Evolutionary conservation across 2,888 invertebrate species (phyloP), one percentile per base, ranked within the genome.

Genomic region (Allolobophora icterica): DNA sequence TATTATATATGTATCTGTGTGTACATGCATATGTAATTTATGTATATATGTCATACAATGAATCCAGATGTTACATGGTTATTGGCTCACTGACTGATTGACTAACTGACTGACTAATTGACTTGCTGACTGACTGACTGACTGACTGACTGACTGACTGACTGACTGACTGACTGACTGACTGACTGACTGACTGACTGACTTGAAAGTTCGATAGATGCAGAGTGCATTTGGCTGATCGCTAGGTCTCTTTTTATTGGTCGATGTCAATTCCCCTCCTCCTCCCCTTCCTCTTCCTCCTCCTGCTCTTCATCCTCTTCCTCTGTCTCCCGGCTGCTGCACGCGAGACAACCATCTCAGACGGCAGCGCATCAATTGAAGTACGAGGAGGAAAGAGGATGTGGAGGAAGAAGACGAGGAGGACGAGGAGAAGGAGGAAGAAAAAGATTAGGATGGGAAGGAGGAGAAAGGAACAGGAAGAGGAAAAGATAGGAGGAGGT

Each of bases 81-180:
- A 19, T 1, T 45, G 45, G 15, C 45, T 45, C 19, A 45, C 45
- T 11, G 45, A 19, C 45, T 45, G 45, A 13, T 15, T 45, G 17
- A 15, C 45, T 90, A 90, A 90, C 90, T 90, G 91, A 90, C 91
- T 90, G 90, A 11, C 90, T 90, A 90, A 38, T 8, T 38, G 38
- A 89, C 90, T 90, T 90, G 0, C 3, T 90, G 90, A 19, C 45
- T 45, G 45, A 19, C 45, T 45, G 13, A 45, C 45, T 45, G 45
- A 19, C 13, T 45, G 45, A 15, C 45, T 45, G 5, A 45, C 45
- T 45, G 45, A 19, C 45, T 45, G 45, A 45, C 45, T 45, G 17
- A 19, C 45, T 90, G 91, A 90, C 90, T 91, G 91, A 90, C 91
- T 91, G 90, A 15, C 90, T 90, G 90, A 15, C 90, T 90, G 90